Percentiles rank a stretch among this genome's conserved stretches.
phyloP scores from a whole-genome alignment of 2,797 vertebrate species.

The Hafferia zeledoni region DNA sequence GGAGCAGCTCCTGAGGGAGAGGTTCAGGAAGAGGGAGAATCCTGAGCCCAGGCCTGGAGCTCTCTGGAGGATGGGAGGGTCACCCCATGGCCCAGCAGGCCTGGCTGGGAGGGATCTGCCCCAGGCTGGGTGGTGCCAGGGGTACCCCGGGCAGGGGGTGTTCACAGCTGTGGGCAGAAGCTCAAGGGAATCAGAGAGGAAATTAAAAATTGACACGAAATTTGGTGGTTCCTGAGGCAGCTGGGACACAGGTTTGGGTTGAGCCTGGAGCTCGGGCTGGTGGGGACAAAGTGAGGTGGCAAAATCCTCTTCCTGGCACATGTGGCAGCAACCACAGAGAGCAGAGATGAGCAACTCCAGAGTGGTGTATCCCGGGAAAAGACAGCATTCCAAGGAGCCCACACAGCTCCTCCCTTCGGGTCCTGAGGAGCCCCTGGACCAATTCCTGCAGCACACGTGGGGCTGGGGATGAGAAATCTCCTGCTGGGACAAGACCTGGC shows the following conservation, averaged over 20 bases:
- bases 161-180: neutral
- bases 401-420: neutral
- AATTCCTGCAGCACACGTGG: rapidly evolving
- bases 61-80: neutral
- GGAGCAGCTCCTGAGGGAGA: rapidly evolving
- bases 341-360: neutral
- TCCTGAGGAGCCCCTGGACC: rapidly evolving
- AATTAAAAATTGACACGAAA: neutral
- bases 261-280: rapidly evolving
- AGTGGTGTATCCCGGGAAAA: neutral
- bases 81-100: rapidly evolving
- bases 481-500: neutral
- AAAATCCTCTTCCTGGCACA: neutral
- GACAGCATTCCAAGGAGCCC: neutral
- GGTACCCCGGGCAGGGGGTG: neutral
- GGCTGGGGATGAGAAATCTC: neutral
- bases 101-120: neutral
- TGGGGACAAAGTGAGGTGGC: neutral
- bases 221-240: neutral
- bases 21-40: rapidly evolving
- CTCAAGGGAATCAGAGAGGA: neutral
- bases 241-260: rapidly evolving
- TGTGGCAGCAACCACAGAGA: rapidly evolving
- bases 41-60: rapidly evolving
- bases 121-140: neutral